A percentile compares a stretch with the other conserved stretches of the same genome.
Evolutionary conservation across 2,113 vertebrate species (phyloP).

Genomic region (Mobula hypostoma): DNA sequence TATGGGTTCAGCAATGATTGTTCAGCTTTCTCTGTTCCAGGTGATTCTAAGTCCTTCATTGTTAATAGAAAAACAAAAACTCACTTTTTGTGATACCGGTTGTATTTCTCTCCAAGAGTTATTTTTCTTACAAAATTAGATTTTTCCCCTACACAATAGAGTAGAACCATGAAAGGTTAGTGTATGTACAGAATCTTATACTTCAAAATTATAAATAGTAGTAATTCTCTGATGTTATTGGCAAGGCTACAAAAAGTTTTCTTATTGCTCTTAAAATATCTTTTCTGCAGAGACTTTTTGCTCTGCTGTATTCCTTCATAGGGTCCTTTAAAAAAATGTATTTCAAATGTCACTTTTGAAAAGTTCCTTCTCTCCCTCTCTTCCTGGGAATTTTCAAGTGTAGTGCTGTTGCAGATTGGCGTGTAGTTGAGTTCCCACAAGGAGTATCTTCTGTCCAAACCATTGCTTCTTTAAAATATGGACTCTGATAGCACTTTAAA

Average conservation of each 20-base stretch:
- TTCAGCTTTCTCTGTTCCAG: background rate
- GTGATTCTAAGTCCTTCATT: background rate
- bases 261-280: conserved; percentile 21
- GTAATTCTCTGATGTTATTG: conserved; percentile 52
- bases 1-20: background rate
- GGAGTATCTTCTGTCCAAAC: background rate
- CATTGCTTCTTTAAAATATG: background rate
- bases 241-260: conserved; percentile 53
- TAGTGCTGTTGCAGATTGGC: background rate
- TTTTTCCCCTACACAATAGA: conserved; percentile 51
- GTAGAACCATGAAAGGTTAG: conserved; percentile 58
- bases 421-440: background rate
- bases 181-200: conserved; percentile 64
- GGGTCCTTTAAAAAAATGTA: background rate
- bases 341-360: background rate
- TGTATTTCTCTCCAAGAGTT: conserved; percentile 48
- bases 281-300: background rate
- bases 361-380: background rate
- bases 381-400: background rate
- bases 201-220: conserved; percentile 77
- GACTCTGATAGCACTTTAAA: background rate
- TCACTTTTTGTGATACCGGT: background rate
- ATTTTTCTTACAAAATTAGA: conserved; percentile 51
- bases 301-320: background rate
- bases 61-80: background rate